Evolutionary conservation across 1,140 invertebrate genomes (phyloP), one percentile per base, ranked within the genome.

Genomic region (Zaprionus lachaisei): DNA sequence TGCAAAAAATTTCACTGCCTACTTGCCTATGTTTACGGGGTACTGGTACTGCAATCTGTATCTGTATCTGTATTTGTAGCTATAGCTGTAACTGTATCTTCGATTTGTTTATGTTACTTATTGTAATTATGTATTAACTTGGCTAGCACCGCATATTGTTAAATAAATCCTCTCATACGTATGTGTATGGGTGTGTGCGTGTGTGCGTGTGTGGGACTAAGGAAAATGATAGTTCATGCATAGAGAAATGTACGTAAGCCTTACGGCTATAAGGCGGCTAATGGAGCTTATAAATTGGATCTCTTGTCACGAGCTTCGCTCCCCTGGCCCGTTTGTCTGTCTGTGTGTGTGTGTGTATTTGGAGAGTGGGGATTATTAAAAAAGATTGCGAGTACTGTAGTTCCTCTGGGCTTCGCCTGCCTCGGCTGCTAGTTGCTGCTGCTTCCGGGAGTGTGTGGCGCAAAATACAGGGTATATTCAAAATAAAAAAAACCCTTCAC

Each of bases 111-210:
- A 22, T 49, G 3, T 34, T 34, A 31, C 34, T 61, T 73, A 55
- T 73, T 75, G 70, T 47, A 47, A 47, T 70, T 56, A 44, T 64
- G 49, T 64, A 75, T 47, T 47, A 78, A 80, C 78, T 89, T 79
- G 84, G 81, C 72, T 87, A 87, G 84, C 84, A 89, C 84, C 84
- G 78, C 72, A 73, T 89, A 81, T 89, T 85, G 41, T 79, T 60
- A 65, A 65, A 69, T 70, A 63, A 62, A 49, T 77, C 38, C 68
- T 24, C 34, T 68, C 56, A 56, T 31, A 56, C 54, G 26, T 56
- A 22, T 66, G 24, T 44, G 64, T 44, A 24, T 41, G 54, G 15
- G 34, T 34, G 34, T 31, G 15, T 41, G 37, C 31, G 14, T 73
- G 26, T 73, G 66, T 83, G 28, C 31, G 14, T 73, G 26, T 73